Conservation (phyloP, 2,113 vertebrate species). For the Candoia aspera region DNA sequence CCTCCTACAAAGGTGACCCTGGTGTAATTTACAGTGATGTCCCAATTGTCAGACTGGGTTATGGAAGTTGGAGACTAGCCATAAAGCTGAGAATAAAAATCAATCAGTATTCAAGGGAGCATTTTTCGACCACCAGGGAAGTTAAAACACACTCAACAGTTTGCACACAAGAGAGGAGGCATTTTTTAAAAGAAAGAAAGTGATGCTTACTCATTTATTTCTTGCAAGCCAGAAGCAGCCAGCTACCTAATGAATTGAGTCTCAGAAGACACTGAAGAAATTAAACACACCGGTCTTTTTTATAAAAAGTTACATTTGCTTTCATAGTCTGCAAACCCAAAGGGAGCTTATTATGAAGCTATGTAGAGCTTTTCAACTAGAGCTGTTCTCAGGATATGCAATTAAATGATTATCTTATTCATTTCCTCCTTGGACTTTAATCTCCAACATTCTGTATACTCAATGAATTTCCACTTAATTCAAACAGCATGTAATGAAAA, state of each 20-base stretch:
- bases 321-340: conserved; percentile 22
- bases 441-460: not conserved
- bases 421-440: conserved; percentile 22
- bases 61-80: not conserved
- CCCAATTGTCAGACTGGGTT: not conserved
- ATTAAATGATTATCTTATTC: conserved; percentile 29
- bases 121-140: not conserved
- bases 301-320: conserved; percentile 12
- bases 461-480: conserved; percentile 47
- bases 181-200: not conserved
- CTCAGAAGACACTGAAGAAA: conserved; percentile 37
- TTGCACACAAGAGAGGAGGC: not conserved
- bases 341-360: conserved; percentile 26
- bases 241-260: conserved; percentile 3
- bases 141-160: conserved; percentile 10
- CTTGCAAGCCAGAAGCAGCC: conserved; percentile 12
- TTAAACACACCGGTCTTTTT: not conserved
- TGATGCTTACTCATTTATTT: not conserved
- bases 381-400: conserved; percentile 27
- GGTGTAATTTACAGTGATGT: not conserved
- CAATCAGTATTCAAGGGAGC: conserved; percentile 19
- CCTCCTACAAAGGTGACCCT: no score
- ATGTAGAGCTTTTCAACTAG: conserved; percentile 15
- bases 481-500: conserved; percentile 23
- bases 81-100: conserved; percentile 20